Base-by-base conservation (phyloP, 2,113 vertebrate species). In the Nycticryphes semicollaris region DNA sequence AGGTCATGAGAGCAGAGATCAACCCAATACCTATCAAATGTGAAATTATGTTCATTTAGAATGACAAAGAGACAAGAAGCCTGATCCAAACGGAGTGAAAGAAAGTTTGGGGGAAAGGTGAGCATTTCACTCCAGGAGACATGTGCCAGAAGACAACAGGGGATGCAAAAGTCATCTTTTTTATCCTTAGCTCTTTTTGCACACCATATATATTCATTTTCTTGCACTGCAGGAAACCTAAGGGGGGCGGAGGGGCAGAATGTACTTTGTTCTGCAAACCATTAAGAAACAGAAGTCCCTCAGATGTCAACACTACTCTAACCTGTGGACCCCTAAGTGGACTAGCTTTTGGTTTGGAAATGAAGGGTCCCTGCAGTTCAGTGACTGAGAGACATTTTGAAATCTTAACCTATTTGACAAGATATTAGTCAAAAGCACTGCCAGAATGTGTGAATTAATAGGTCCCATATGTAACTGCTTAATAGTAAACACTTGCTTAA, bases 401-500 rank as follows among this genome's bases (percentile, higher is more conserved):
- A 93, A 93, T 12, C 18, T 82, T 96, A 94, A 89, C 84, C 73
- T 90, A 88, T 91, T 96, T 98, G 97, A 98, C 92, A 95, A 98
- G 96, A 96, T 96, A 97, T 96, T 96, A 97, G 94, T 95, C 87
- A 96, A 93, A 95, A 95, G 82, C 85, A 87, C 94, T 89, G 76
- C 81, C 97, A 96, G 50, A 97, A 93, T 90, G 80, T 74, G 59
- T 75, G 91, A 94, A 97, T 96, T 98, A 98, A 98, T 94, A 96
- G 96, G 92, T 94, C 75, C 95, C 97, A 98, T 92, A 97, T 97
- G 97, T 95, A 97, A 97, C 95, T 92, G 85, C 95, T 95, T 97
- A 97, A 97, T 92, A 96, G 89, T 93, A 97, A 98, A 97, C 97
- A 98, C 87, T 96, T 70, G 19, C 89, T 96, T 97, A 98, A 98